Evolutionary conservation across 2,113 vertebrate genomes (phyloP).

Genomic region (Oceanodroma tethys): DNA sequence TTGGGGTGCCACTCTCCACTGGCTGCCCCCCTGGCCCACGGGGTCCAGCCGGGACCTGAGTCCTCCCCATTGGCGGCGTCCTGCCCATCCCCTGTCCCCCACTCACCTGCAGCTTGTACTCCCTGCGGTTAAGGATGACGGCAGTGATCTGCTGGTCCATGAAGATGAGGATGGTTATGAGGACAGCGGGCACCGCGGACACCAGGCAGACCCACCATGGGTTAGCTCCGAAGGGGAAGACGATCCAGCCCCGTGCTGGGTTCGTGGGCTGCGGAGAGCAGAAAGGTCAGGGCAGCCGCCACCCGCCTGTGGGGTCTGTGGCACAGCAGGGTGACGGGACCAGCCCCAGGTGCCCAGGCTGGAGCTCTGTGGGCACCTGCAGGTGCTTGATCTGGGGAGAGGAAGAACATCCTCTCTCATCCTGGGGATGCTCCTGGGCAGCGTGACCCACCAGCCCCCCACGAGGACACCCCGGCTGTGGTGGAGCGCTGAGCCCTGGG

Average conservation of each 20-base stretch:
- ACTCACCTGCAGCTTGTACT: conserved; percentile 76
- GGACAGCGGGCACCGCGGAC: conserved; percentile 66
- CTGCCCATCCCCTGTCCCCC: background rate
- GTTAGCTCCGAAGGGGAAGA: conserved; percentile 74
- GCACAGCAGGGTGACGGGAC: fast-evolving
- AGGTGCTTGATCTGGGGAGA: background rate
- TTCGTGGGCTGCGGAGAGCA: conserved; percentile 62
- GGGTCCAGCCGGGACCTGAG: background rate
- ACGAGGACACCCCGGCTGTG: background rate
- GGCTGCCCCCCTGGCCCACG: no score
- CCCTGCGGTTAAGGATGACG: conserved; percentile 78
- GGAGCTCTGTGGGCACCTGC: background rate
- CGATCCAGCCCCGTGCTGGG: conserved; percentile 69
- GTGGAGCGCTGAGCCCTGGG: background rate
- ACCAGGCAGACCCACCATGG: conserved; percentile 79
- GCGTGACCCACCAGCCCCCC: background rate
- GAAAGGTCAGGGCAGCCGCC: background rate
- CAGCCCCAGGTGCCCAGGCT: background rate
- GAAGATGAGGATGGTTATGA: conserved; percentile 81
- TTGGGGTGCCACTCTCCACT: background rate
- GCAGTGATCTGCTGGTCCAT: conserved; percentile 86
- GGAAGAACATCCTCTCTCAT: background rate
- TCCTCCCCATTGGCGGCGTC: fast-evolving
- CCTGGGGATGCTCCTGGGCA: background rate
- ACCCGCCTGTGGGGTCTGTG: background rate